phyloP scores from a whole-genome alignment of 2,888 invertebrate species.

The Diaphora mendica region DNA sequence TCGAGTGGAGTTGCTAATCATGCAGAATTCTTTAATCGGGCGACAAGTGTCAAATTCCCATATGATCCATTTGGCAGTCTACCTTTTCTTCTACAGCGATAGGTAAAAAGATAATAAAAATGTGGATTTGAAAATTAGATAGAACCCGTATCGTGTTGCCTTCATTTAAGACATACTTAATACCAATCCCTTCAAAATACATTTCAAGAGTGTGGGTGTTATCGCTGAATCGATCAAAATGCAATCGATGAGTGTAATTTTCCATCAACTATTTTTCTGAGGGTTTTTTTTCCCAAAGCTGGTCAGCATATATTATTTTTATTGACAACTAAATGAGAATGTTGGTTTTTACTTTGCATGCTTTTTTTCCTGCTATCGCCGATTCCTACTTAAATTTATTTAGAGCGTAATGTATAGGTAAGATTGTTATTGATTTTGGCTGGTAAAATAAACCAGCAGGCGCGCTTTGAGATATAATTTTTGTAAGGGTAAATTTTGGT shows the following conservation, averaged over 20 bases:
- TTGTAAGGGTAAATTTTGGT: too few species aligned
- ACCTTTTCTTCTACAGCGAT: too few species aligned
- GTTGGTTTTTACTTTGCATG: background rate
- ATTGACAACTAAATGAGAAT: background rate
- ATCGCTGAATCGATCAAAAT: background rate
- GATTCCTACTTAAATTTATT: background rate
- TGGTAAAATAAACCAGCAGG: too few species aligned
- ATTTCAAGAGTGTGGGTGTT: background rate
- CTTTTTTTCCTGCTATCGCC: background rate
- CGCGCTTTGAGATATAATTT: too few species aligned
- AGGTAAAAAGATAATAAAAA: background rate
- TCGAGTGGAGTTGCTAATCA: background rate
- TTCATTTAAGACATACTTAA: background rate
- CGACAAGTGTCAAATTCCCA: background rate
- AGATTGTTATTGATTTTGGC: background rate
- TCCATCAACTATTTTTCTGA: background rate
- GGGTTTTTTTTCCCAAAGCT: background rate
- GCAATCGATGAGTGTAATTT: background rate
- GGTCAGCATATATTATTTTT: background rate
- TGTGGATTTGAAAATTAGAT: background rate
- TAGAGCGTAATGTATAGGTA: background rate
- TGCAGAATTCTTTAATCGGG: background rate
- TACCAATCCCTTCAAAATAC: background rate
- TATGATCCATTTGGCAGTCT: too few species aligned
- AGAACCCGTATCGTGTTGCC: background rate